A percentile compares a stretch with the other conserved stretches of the same genome.
phyloP scores from a whole-genome alignment of 2,113 vertebrate species.

The Ciconia boyciana region DNA sequence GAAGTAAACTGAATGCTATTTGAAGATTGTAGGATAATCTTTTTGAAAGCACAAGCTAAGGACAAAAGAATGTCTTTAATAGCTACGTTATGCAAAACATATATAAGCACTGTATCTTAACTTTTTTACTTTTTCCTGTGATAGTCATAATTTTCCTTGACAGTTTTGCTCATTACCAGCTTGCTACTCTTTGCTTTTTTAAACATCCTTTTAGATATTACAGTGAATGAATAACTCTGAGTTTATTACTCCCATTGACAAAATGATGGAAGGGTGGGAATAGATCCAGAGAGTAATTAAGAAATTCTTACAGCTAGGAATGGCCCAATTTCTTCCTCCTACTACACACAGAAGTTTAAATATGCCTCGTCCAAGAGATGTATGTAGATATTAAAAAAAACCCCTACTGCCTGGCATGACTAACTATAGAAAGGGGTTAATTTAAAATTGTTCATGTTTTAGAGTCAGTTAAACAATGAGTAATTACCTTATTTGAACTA shows the following conservation, averaged over 20 bases:
- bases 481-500: background rate
- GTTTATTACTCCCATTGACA: background rate
- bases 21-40: background rate
- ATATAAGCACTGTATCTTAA: background rate
- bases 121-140: background rate
- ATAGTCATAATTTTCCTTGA: background rate
- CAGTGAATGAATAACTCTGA: background rate
- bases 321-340: background rate
- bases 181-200: background rate
- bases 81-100: background rate
- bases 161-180: background rate
- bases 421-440: background rate
- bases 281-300: background rate
- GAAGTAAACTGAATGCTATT: background rate
- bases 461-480: background rate
- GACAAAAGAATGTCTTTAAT: background rate
- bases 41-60: background rate
- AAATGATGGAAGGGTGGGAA: background rate
- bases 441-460: background rate
- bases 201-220: background rate
- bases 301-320: background rate
- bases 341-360: background rate
- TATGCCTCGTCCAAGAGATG: background rate
- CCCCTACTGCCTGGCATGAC: background rate
- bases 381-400: background rate